Conservation (phyloP, 2,113 vertebrate genomes). For the Thunnus thynnus region DNA sequence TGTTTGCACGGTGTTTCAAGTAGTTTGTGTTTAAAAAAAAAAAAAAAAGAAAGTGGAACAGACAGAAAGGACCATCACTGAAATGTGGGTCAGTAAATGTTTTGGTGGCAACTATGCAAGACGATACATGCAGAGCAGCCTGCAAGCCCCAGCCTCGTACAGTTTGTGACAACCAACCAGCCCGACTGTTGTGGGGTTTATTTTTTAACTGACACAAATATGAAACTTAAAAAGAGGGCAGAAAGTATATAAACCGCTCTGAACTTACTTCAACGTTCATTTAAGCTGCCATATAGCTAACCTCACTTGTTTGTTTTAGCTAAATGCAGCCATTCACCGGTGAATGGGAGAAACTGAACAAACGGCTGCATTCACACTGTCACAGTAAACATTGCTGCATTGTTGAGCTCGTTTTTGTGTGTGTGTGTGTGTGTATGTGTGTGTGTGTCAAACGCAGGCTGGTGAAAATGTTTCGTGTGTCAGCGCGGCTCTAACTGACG, state of each 20-base stretch:
- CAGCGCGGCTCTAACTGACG: background rate
- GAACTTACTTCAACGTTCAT: constrained; percentile 2
- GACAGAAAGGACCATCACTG: constrained; percentile 31
- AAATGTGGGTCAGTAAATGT: constrained; percentile 70
- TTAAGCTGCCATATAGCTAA: background rate
- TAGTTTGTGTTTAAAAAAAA: background rate
- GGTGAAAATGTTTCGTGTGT: background rate
- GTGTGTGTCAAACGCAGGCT: background rate
- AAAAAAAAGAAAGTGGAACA: background rate
- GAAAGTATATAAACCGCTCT: background rate
- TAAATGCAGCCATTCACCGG: constrained; percentile 32
- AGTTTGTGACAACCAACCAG: constrained; percentile 31
- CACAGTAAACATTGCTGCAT: constrained; percentile 60
- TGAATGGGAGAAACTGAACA: constrained; percentile 40
- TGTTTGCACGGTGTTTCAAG: constrained; percentile 9
- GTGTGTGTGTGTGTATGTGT: background rate
- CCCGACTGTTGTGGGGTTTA: background rate
- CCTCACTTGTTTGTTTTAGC: background rate
- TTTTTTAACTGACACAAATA: background rate
- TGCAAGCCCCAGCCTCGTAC: background rate
- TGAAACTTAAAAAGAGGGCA: background rate
- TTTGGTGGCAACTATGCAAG: constrained; percentile 55
- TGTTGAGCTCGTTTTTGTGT: constrained; percentile 42
- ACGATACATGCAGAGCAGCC: constrained; percentile 53
- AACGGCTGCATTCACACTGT: constrained; percentile 39